phyloP scores from a whole-genome alignment of 2,113 vertebrate species.

The Cercocebus atys region DNA sequence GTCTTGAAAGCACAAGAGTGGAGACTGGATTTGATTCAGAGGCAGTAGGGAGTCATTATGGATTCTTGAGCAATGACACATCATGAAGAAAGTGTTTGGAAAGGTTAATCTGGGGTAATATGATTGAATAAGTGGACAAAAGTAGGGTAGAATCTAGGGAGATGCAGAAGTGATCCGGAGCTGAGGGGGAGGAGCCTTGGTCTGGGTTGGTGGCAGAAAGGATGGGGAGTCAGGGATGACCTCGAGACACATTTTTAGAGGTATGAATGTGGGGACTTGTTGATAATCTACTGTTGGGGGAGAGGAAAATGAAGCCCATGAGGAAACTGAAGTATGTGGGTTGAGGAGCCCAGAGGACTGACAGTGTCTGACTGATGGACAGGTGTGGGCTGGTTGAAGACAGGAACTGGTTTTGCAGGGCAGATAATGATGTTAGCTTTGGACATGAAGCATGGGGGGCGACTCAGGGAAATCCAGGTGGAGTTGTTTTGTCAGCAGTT shows the following conservation, averaged over 20 bases:
- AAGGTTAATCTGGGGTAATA: not conserved
- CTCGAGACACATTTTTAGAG: constrained; percentile 16
- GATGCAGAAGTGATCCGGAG: not conserved
- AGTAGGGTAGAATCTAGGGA: not conserved
- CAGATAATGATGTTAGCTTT: not conserved
- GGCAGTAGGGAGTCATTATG: not conserved
- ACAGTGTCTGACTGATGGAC: not conserved
- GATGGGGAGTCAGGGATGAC: not conserved
- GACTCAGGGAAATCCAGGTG: not conserved
- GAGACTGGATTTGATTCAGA: constrained; percentile 2
- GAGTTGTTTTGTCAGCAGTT: not conserved
- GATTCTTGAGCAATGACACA: not conserved
- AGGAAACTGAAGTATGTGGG: constrained; percentile 1
- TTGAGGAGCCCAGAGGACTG: not conserved
- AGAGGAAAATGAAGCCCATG: not conserved
- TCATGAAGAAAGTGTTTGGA: constrained; percentile 47
- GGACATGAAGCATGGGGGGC: not conserved
- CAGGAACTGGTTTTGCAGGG: not conserved
- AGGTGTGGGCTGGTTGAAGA: not conserved
- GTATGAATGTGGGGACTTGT: not conserved
- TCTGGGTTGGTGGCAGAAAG: not conserved
- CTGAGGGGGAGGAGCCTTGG: not conserved
- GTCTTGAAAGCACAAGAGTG: constrained; percentile 10
- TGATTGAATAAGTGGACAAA: not conserved
- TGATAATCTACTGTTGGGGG: not conserved